Evolutionary conservation across 2,797 vertebrate genomes (phyloP).

Genomic region (Ctenosaura bakeri): DNA sequence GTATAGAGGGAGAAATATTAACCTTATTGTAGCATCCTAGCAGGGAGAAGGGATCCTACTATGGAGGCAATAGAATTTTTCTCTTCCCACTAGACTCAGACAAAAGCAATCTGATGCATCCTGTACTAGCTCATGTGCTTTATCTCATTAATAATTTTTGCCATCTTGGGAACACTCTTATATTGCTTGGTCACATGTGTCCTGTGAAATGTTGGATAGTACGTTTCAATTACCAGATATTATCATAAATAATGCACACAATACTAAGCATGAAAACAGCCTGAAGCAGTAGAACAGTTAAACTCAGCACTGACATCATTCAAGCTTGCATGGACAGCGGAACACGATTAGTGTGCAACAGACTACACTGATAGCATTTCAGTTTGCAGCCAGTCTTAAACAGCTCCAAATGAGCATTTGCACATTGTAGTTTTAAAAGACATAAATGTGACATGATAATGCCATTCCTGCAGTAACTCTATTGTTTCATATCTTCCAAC

Average conservation of each 20-base stretch:
- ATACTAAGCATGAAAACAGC: background rate
- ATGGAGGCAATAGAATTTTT: no score
- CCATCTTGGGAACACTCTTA: no score
- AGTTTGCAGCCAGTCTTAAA: background rate
- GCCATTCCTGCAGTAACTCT: background rate
- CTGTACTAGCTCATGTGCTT: no score
- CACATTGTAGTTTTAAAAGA: background rate
- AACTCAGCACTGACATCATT: background rate
- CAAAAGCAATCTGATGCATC: no score
- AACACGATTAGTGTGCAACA: background rate
- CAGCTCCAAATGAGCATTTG: background rate
- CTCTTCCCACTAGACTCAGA: background rate
- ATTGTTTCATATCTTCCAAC: background rate
- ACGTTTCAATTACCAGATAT: background rate
- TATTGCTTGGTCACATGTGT: no score
- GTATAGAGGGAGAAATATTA: slow-evolving; percentile 57
- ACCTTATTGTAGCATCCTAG: slow-evolving; percentile 37
- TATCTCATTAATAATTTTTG: no score
- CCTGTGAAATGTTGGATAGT: no score
- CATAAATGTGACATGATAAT: background rate
- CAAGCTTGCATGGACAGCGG: background rate
- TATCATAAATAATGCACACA: background rate
- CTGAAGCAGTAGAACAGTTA: background rate
- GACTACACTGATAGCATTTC: background rate
- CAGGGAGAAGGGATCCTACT: background rate